Percentiles rank a stretch among this genome's conserved stretches.
Conservation (phyloP, 2,113 vertebrate genomes). For the Coracopsis vasa region DNA sequence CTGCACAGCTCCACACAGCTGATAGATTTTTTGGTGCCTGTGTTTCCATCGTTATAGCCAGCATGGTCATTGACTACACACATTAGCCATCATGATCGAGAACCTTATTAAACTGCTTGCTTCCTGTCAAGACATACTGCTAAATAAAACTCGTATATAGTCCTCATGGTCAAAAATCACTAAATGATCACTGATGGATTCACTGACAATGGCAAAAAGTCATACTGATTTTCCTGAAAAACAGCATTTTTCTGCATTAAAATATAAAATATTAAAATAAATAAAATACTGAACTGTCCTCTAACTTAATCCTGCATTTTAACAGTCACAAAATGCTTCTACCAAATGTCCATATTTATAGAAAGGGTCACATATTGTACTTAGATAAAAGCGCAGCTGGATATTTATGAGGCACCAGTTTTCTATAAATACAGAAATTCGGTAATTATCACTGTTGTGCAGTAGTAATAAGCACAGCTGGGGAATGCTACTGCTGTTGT, state of each 20-base stretch:
- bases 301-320: neutral
- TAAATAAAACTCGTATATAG: neutral
- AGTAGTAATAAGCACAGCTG: constrained; percentile 23
- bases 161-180: neutral
- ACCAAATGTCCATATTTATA: neutral
- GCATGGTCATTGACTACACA: neutral
- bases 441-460: constrained; percentile 13
- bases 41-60: neutral
- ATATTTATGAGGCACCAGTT: constrained; percentile 13
- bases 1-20: neutral
- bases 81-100: neutral
- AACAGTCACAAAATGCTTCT: neutral
- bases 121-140: neutral
- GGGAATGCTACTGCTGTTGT: neutral
- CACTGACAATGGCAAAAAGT: neutral
- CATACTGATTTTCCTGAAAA: neutral
- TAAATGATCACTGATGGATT: neutral
- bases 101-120: neutral
- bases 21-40: neutral
- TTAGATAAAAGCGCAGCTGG: neutral
- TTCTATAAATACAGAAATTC: constrained; percentile 53
- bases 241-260: neutral
- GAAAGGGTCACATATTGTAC: neutral
- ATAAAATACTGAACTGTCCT: neutral
- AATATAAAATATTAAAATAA: no score